Percentiles rank a stretch among this genome's conserved stretches.
Conservation (phyloP, 1,140 invertebrate species). For the Plutomurus gul region DNA sequence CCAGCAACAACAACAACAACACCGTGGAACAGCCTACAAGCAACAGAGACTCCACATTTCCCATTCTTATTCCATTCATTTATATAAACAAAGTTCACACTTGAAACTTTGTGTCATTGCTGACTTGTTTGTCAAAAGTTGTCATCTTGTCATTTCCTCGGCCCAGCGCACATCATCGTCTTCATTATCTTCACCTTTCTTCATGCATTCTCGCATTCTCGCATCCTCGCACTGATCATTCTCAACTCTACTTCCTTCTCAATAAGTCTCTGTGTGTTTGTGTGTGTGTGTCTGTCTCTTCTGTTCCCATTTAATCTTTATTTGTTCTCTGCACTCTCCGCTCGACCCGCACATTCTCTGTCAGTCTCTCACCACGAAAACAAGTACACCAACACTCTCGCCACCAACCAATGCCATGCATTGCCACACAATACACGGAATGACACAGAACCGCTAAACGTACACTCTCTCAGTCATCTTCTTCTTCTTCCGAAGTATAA, state of each 20-base stretch:
- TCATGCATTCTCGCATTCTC: background rate
- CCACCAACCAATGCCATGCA: background rate
- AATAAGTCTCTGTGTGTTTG: background rate
- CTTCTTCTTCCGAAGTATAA: too few relatives aligned
- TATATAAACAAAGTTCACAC: constrained; percentile 50
- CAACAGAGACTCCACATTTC: too few relatives aligned
- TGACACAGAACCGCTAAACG: too few relatives aligned
- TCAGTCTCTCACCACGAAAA: constrained; percentile 4
- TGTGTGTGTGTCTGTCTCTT: background rate
- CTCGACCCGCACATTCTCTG: background rate
- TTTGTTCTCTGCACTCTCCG: background rate
- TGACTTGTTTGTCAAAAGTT: constrained; percentile 46
- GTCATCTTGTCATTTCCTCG: constrained; percentile 44
- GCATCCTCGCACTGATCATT: background rate
- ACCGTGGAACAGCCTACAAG: too few relatives aligned
- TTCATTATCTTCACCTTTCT: constrained; percentile 4
- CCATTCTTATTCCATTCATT: constrained; percentile 42
- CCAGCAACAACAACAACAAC: too few relatives aligned
- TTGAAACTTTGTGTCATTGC: constrained; percentile 44
- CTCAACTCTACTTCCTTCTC: background rate
- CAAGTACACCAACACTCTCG: background rate
- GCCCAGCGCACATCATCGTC: constrained; percentile 31
- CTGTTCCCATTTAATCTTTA: too few relatives aligned
- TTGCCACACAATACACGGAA: background rate
- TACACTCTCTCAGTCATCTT: too few relatives aligned